phyloP scores from a whole-genome alignment of 2,888 invertebrate species.

The Acanthoscelides obtectus region DNA sequence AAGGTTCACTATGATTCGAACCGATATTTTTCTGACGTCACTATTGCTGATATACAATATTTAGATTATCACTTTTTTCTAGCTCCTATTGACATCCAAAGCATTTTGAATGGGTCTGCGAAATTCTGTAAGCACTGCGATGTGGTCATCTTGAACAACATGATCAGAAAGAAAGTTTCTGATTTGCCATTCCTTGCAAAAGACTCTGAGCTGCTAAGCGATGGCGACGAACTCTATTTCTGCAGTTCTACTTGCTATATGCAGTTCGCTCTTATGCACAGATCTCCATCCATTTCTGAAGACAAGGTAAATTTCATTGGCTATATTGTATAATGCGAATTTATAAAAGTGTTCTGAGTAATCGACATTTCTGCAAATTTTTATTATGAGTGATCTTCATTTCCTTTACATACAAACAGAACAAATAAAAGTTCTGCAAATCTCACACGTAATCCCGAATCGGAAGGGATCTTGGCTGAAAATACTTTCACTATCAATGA shows the following conservation, averaged over 20 bases:
- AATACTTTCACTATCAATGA: no score
- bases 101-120: conserved; percentile 82
- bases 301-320: conserved; percentile 50
- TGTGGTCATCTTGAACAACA: conserved; percentile 79
- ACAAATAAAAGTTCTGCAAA: no score
- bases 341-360: no score
- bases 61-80: conserved; percentile 31
- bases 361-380: no score
- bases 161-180: conserved; percentile 73
- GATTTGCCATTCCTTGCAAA: conserved; percentile 71
- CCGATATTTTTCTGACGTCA: no score
- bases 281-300: conserved; percentile 53
- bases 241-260: conserved; percentile 87
- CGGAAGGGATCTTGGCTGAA: no score
- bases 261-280: conserved; percentile 70
- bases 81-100: conserved; percentile 82
- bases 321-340: no score
- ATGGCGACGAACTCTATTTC: conserved; percentile 71
- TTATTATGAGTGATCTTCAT: no score
- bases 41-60: no score
- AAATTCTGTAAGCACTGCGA: conserved; percentile 93
- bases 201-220: conserved; percentile 54
- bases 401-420: no score
- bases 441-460: no score
- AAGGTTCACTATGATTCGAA: no score